phyloP scores from a whole-genome alignment of 2,797 vertebrate genomes.

The Acrossocheilus wenchowensis region DNA sequence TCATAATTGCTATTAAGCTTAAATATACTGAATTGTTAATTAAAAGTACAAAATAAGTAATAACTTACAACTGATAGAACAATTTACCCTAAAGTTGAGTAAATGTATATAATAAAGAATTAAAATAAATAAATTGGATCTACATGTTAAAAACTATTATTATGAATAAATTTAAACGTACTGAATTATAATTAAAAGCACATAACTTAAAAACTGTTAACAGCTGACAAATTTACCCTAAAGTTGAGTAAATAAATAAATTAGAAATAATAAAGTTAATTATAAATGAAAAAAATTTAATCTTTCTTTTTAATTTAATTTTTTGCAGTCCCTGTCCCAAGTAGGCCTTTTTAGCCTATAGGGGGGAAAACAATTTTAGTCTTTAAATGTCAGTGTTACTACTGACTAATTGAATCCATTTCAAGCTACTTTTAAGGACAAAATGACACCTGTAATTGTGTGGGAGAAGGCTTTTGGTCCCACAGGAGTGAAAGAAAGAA shows the following conservation, averaged over 20 bases:
- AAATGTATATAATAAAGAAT: no score
- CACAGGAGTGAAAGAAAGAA: constrained; percentile 21
- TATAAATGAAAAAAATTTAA: neutral
- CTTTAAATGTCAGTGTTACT: constrained; percentile 21
- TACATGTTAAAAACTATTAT: neutral
- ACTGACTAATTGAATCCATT: constrained; percentile 24
- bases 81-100: no score
- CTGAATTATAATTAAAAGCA: neutral
- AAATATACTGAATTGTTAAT: neutral
- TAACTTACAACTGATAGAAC: neutral
- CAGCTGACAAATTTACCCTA: neutral
- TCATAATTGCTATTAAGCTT: neutral
- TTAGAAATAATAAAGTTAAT: neutral
- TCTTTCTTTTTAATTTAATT: no score
- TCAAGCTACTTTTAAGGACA: constrained; percentile 15
- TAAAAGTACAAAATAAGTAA: neutral
- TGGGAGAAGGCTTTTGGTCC: constrained; percentile 36
- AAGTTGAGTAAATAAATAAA: neutral
- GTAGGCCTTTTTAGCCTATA: neutral
- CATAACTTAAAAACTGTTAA: neutral
- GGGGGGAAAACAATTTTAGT: neutral
- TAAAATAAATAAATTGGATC: no score
- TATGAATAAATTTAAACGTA: neutral
- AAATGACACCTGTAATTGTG: constrained; percentile 41
- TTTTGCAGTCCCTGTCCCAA: neutral